phyloP scores from a whole-genome alignment of 2,797 vertebrate genomes.

The Vultur gryphus region DNA sequence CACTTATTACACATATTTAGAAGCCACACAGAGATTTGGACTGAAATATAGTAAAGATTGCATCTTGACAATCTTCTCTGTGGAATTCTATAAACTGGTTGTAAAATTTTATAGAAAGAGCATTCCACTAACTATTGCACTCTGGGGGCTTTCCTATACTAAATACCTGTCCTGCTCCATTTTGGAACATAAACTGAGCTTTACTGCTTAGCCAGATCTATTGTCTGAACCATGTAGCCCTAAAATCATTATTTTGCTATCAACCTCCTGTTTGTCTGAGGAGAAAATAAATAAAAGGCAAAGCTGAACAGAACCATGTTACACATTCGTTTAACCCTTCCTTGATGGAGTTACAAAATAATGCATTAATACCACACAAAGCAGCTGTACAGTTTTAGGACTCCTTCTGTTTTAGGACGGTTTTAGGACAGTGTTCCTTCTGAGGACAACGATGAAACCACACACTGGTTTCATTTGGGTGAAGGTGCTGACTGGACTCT shows the following conservation, averaged over 20 bases:
- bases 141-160: background rate
- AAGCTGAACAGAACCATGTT: background rate
- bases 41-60: background rate
- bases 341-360: background rate
- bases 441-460: background rate
- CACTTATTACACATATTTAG: background rate
- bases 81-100: background rate
- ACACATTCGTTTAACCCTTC: background rate
- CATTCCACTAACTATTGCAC: background rate
- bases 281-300: background rate
- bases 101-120: constrained; percentile 39
- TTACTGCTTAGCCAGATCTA: background rate
- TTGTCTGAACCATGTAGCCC: background rate
- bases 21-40: background rate
- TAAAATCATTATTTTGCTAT: background rate
- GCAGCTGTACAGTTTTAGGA: background rate
- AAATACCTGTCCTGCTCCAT: constrained; percentile 25
- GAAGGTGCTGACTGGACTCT: background rate
- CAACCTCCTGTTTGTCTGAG: background rate
- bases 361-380: background rate
- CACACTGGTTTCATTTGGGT: background rate
- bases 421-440: background rate
- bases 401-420: background rate
- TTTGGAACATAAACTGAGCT: background rate
- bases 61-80: constrained; percentile 1